Conservation (phyloP, 2,888 invertebrate species). For the Melieria crassipennis region DNA sequence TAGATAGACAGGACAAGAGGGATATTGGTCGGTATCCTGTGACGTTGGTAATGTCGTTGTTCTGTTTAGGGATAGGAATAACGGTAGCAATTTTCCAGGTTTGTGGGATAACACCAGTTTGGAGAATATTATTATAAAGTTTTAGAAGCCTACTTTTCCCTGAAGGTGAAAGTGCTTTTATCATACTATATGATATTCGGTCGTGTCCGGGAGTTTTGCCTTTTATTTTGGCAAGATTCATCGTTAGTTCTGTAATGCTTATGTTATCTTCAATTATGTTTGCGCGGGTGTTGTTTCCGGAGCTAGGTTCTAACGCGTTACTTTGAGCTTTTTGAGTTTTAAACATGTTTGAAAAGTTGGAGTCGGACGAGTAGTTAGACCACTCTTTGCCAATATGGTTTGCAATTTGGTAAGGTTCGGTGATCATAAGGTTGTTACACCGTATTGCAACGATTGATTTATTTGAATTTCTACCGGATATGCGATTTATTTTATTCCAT, state of each 20-base stretch:
- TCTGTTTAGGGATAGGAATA: slow-evolving; percentile 1
- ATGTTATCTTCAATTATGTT: slow-evolving; percentile 9
- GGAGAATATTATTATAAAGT: slow-evolving; percentile 17
- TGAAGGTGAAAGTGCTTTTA: background rate
- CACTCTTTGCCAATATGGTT: too few species aligned
- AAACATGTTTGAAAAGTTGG: too few species aligned
- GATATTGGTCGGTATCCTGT: slow-evolving; percentile 34
- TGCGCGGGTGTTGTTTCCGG: background rate
- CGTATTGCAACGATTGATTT: too few species aligned
- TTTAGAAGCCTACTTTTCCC: background rate
- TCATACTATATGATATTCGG: slow-evolving; percentile 9
- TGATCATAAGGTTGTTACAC: too few species aligned
- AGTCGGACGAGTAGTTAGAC: too few species aligned
- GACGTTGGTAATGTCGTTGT: background rate
- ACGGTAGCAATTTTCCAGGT: slow-evolving; percentile 8
- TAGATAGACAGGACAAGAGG: slow-evolving; percentile 24
- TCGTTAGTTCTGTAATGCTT: background rate
- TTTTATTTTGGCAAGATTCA: background rate
- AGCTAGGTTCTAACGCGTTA: too few species aligned
- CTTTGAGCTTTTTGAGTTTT: too few species aligned
- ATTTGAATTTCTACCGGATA: too few species aligned
- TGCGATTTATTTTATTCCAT: slow-evolving; percentile 30
- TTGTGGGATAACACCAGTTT: slow-evolving; percentile 9
- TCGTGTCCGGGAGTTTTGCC: slow-evolving; percentile 12
- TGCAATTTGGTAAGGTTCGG: too few species aligned